phyloP scores from a whole-genome alignment of 2,797 vertebrate species.

The Neosilurus mollespiculum region DNA sequence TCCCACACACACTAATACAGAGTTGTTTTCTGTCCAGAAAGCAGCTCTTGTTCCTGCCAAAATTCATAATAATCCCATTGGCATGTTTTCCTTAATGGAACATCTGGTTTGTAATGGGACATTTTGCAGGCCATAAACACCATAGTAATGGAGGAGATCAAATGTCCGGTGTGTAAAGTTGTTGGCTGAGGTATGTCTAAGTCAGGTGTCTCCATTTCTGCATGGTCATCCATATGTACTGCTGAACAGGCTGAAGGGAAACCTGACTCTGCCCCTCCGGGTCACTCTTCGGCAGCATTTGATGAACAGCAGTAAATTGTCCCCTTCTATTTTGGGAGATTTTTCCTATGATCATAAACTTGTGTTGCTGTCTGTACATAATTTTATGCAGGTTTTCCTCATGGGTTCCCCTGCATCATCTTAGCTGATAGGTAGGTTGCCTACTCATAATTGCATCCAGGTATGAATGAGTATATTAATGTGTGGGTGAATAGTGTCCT shows the following conservation, averaged over 20 bases:
- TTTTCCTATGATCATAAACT: not conserved
- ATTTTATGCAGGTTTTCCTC: not conserved
- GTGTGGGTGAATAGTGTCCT: not conserved
- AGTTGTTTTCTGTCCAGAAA: constrained; percentile 6
- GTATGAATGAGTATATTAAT: not conserved
- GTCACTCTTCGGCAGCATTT: constrained; percentile 3
- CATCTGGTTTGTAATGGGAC: constrained; percentile 16
- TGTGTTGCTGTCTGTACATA: not conserved
- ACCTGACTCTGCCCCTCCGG: not conserved
- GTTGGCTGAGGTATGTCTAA: not conserved
- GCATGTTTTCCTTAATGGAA: constrained; percentile 19
- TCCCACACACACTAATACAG: not conserved
- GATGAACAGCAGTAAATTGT: not conserved
- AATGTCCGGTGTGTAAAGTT: constrained; percentile 20
- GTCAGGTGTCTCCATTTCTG: constrained; percentile 25
- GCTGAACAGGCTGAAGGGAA: constrained; percentile 13
- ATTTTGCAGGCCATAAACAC: constrained; percentile 34
- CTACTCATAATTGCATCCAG: not conserved
- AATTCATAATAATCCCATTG: constrained; percentile 1
- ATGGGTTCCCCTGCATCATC: not conserved
- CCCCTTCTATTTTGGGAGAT: constrained; percentile 18
- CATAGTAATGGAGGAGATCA: constrained; percentile 9
- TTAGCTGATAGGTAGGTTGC: not conserved
- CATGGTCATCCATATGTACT: not conserved
- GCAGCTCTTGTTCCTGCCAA: not conserved